phyloP scores from a whole-genome alignment of 2,113 vertebrate genomes.

The Calyptommatus sinebrachiatus region DNA sequence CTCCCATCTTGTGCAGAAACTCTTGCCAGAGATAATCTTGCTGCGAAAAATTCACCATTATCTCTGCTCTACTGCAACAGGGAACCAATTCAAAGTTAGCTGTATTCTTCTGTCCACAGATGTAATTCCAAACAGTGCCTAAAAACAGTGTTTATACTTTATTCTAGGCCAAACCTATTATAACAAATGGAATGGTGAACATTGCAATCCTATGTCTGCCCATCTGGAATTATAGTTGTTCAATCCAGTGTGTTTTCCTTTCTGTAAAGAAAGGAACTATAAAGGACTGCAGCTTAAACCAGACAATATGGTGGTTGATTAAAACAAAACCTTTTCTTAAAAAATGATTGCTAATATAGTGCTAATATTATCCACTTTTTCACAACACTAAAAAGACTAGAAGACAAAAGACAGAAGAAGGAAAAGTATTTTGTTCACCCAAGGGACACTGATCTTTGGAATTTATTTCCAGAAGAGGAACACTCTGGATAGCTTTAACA shows the following conservation, averaged over 20 bases:
- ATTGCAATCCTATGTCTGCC: background rate
- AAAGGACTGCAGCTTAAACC: background rate
- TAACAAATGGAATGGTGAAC: background rate
- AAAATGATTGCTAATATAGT: background rate
- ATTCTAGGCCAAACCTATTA: background rate
- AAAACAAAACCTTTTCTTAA: background rate
- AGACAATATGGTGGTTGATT: background rate
- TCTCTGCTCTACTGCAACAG: background rate
- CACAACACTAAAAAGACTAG: background rate
- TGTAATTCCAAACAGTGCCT: background rate
- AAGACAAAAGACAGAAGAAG: background rate
- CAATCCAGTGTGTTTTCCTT: background rate
- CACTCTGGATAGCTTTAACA: too few relatives aligned
- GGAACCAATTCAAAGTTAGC: background rate
- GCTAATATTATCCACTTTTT: too few relatives aligned
- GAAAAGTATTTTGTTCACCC: too few relatives aligned
- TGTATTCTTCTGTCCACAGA: background rate
- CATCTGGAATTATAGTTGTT: background rate
- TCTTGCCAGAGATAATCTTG: background rate
- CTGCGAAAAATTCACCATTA: background rate
- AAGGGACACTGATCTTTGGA: too few relatives aligned
- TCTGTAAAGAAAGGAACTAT: background rate
- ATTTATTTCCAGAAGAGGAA: too few relatives aligned
- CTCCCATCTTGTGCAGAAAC: background rate
- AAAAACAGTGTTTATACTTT: background rate